These are phyloP conservation scores for Callaeas wilsoni DNA, from an alignment of 2,113 vertebrate species.

Conservation along the genomic window DNA sequence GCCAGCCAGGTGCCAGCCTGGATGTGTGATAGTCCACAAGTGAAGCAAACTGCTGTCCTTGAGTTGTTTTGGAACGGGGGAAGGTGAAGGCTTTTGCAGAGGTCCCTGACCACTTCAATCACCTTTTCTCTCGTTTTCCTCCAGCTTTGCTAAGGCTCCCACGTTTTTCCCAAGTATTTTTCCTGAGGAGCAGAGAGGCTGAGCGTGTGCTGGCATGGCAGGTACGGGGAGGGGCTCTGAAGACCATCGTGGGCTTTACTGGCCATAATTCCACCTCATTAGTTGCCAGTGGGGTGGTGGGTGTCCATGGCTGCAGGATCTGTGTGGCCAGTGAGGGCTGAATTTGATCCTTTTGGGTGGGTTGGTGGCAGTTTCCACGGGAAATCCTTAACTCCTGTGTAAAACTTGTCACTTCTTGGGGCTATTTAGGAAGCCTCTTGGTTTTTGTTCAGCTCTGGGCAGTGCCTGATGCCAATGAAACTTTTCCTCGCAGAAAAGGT, in stretches of 20 bases:
- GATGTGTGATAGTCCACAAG: background rate
- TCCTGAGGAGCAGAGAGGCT: background rate
- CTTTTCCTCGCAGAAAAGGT: conserved; percentile 76
- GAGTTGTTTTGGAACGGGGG: background rate
- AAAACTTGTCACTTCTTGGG: background rate
- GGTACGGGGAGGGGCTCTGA: conserved; percentile 27
- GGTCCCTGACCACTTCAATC: background rate
- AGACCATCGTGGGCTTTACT: background rate
- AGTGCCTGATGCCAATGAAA: background rate
- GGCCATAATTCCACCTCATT: background rate
- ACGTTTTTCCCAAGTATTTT: background rate
- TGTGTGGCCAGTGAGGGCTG: background rate
- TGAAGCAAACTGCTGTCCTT: background rate
- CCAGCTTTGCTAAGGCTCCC: conserved; percentile 36
- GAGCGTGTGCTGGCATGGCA: conserved; percentile 60
- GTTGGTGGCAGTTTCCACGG: background rate
- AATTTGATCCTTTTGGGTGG: background rate
- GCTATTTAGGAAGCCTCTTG: background rate
- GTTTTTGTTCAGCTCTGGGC: background rate
- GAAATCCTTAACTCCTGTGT: background rate
- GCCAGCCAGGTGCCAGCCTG: background rate
- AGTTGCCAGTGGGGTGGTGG: background rate
- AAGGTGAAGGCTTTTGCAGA: background rate
- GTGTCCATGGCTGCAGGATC: background rate
- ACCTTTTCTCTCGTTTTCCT: background rate